Evolutionary conservation across 1,140 invertebrate species (phyloP).

Genomic region (Heliconius nattereri): DNA sequence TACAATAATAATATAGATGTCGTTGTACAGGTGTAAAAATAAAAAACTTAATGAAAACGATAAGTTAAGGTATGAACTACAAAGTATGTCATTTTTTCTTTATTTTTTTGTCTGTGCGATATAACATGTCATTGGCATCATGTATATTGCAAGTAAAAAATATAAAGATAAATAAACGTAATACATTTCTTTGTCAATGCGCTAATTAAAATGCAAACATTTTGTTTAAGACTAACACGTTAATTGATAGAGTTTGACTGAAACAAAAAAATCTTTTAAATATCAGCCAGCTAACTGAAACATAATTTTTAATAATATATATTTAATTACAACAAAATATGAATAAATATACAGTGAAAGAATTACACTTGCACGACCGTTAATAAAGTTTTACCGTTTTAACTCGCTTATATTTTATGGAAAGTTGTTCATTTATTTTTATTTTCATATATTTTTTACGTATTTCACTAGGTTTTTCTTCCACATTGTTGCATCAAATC

Average conservation of each 20-base stretch:
- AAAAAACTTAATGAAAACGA: neutral
- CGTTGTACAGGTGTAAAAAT: neutral
- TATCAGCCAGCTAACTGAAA: neutral
- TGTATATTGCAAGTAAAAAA: neutral
- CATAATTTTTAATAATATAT: no score
- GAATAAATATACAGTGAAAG: neutral
- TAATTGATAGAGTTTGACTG: neutral
- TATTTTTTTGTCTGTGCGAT: neutral
- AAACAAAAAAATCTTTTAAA: neutral
- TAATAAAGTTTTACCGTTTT: neutral
- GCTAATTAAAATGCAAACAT: neutral
- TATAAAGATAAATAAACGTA: neutral
- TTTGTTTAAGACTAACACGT: neutral
- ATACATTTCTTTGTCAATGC: neutral
- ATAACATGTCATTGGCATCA: neutral
- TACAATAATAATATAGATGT: no score
- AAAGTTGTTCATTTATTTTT: neutral
- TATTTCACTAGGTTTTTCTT: no score
- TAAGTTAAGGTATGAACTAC: no score
- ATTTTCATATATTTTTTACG: no score
- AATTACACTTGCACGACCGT: neutral
- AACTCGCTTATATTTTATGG: neutral
- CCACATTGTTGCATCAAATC: no score
- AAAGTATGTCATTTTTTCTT: neutral
- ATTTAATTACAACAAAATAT: no score